phyloP scores from a whole-genome alignment of 1,140 invertebrate species.

The Scaptomyza montana region DNA sequence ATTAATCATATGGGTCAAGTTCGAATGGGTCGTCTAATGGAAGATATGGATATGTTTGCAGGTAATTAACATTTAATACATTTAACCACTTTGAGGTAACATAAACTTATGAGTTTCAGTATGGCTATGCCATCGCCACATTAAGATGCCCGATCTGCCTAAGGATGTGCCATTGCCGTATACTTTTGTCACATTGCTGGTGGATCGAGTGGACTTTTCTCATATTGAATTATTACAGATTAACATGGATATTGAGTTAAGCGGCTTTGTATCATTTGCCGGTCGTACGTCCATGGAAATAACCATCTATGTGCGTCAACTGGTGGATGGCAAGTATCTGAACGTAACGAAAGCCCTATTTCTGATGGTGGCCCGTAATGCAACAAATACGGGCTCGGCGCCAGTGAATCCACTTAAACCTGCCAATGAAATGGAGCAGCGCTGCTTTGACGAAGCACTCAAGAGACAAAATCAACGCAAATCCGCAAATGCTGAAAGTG shows the following conservation, averaged over 20 bases:
- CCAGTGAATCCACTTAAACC: constrained; percentile 87
- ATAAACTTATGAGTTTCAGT: constrained; percentile 45
- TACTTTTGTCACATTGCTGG: constrained; percentile 89
- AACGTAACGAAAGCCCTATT: constrained; percentile 88
- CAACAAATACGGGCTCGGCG: constrained; percentile 86
- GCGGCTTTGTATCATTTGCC: constrained; percentile 90
- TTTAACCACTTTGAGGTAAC: too few relatives aligned
- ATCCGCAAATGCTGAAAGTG: constrained; percentile 84
- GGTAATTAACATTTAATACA: constrained; percentile 80
- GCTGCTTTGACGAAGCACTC: constrained; percentile 85
- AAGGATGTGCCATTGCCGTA: constrained; percentile 86
- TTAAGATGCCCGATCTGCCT: constrained; percentile 86
- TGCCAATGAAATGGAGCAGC: constrained; percentile 86
- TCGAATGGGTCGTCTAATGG: constrained; percentile 89
- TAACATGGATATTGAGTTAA: constrained; percentile 88
- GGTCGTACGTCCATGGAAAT: constrained; percentile 90
- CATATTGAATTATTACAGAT: constrained; percentile 84
- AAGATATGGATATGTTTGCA: constrained; percentile 92
- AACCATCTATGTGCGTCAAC: constrained; percentile 88
- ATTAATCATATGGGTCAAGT: constrained; percentile 87
- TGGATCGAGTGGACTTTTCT: constrained; percentile 89
- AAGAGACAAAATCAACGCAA: constrained; percentile 85
- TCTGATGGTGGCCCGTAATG: constrained; percentile 90
- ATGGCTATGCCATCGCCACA: constrained; percentile 88
- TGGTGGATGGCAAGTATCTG: constrained; percentile 85